Evolutionary conservation across 2,888 invertebrate species (phyloP), one percentile per base, ranked within the genome.

Genomic region (Lasiommata megera): DNA sequence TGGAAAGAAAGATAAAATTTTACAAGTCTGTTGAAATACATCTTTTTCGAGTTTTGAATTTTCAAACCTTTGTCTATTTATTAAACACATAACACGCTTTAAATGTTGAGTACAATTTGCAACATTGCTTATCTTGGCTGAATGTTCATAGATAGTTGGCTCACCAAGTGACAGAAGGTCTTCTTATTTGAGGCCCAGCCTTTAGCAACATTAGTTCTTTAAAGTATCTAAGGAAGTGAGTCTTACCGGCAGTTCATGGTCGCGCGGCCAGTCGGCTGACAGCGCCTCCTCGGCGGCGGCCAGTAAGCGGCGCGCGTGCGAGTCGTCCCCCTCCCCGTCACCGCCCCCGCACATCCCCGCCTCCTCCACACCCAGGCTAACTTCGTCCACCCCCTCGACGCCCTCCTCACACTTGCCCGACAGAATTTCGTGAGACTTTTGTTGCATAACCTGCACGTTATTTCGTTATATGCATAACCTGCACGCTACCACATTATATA

Each of bases 401-500:
- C 64, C 72, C 44, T 66, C 74, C 58, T 66, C 76, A 70, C 84
- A 84, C 76, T 87, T 86, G 62, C 81, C 82, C 61, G 85, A 79
- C 17, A 88, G 77, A 70, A 89, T 87, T 77, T 91, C 91, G 74
- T 89, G 88, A 17, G 88, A 88, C 73, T 91, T 91, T 75, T 91
- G 91, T 71, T 91, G 90, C 91, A 91, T 90, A 67, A 91, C 91
- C 88, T 89, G 77, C 11, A 46, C 16, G 46, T 46, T 46, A 46
- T 46, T 46, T 12, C 16, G 16, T 44, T 16, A 46, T 46, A 70
- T 91, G 89, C 91, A 91, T 90, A 67, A 91, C 91, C 88, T 89
- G 77, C 11, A 46, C 14, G 46, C 29, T 46, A 46, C 44, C 14
- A 6, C 11, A 43, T 28, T 36, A 14, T n/a, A n/a, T n/a, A n/a